Base-by-base conservation (phyloP, 1,140 invertebrate genomes). In the Ips typographus region DNA sequence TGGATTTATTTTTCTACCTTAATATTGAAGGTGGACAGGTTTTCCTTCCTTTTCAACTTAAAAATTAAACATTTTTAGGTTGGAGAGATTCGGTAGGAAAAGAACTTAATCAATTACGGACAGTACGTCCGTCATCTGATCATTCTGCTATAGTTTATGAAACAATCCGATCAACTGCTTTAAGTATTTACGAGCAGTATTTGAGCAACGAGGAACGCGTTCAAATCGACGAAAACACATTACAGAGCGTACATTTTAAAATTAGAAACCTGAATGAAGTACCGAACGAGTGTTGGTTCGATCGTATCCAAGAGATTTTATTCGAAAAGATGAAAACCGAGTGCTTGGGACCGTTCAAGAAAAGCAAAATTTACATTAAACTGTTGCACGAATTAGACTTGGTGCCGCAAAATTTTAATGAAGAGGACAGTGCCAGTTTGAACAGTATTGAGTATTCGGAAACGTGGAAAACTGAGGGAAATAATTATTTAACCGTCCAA, bases 131-230 rank as follows among this genome's bases (percentile, higher is more conserved):
- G 65, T 67, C 79, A 52, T 77, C 82, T 40, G 82, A 83, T 64
- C 84, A 82, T 69, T 63, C 75, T 0, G 77, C 80, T 69, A 56
- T 81, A 4, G 80, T 77, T 40, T 79, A 78, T 59, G 86, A 91
- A 73, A 89, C 86, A 73, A 82, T 94, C 43, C 85, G 90, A 60
- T 89, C 91, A 75, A 91, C 91, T 8, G 92, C 92, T 22, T 79
- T 85, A 7, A 91, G 89, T 76, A 93, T 95, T 65, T 92, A 90
- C 80, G 89, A 94, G 62, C 90, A 94, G 74, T 94, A 94, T 82
- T 81, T 94, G 2, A 88, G 90, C 53, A 90, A 92, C 65, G 84
- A 87, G 22, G 85, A 87, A 2, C 86, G 85, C 76, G 80, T 94
- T 2, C 83, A 85, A 69, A 75, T 94, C 4, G 89, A 90, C 67